Conservation (phyloP, 1,140 invertebrate species). For the Diachasmimorpha longicaudata region DNA sequence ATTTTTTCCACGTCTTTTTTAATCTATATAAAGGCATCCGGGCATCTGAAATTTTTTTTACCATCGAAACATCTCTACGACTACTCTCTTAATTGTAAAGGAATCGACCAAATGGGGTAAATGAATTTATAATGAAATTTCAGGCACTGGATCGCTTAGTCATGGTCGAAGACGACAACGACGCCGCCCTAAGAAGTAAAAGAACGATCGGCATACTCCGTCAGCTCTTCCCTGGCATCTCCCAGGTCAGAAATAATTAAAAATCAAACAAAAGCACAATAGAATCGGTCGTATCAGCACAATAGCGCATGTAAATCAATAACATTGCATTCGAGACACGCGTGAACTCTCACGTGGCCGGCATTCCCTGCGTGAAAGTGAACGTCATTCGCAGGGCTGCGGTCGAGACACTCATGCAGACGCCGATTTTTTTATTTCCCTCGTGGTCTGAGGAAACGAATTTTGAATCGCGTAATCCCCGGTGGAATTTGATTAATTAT, state of each 20-base stretch:
- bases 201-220: slow-evolving; percentile 77
- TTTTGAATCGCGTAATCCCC: background rate
- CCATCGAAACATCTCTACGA: too few species aligned
- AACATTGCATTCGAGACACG: background rate
- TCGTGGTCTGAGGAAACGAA: background rate
- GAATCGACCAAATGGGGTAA: background rate
- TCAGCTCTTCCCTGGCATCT: slow-evolving; percentile 75
- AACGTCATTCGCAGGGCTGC: background rate
- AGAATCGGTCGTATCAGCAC: background rate
- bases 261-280: background rate
- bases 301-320: background rate
- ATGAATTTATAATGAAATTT: slow-evolving; percentile 31
- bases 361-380: slow-evolving; percentile 7
- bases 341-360: background rate
- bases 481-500: background rate
- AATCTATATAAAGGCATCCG: too few species aligned
- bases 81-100: too few species aligned
- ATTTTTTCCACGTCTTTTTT: too few species aligned
- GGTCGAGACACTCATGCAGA: background rate
- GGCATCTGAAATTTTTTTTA: too few species aligned
- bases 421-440: background rate
- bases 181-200: slow-evolving; percentile 72
- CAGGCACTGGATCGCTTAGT: slow-evolving; percentile 66
- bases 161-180: slow-evolving; percentile 59
- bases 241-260: slow-evolving; percentile 67